Evolutionary conservation across 2,113 vertebrate species (phyloP).

Genomic region (Dolichallabes microphthalmus): DNA sequence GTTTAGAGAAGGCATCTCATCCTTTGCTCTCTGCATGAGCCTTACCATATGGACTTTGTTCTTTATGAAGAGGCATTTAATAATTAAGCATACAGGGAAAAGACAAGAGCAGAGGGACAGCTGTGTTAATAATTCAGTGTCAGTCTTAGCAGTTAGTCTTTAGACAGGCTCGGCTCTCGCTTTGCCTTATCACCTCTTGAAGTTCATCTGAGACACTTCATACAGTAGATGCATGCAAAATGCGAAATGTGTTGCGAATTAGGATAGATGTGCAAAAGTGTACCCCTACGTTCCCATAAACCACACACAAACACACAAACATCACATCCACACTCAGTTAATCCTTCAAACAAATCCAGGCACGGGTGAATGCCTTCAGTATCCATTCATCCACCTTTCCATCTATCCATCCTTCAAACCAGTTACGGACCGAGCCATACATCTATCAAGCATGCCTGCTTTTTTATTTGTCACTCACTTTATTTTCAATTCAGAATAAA

Average conservation of each 20-base stretch:
- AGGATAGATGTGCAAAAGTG: not conserved
- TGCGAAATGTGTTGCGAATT: not conserved
- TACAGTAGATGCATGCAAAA: conserved; percentile 48
- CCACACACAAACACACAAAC: not conserved
- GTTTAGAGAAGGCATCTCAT: conserved; percentile 56
- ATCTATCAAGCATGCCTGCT: not conserved
- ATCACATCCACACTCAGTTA: not conserved
- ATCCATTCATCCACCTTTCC: not conserved
- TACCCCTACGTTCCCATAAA: not conserved
- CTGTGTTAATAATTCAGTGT: conserved; percentile 73
- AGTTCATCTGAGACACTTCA: conserved; percentile 72
- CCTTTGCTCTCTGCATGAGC: conserved; percentile 65
- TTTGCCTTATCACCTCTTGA: conserved; percentile 62
- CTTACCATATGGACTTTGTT: conserved; percentile 65
- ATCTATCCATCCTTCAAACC: conserved; percentile 37
- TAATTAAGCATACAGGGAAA: conserved; percentile 70
- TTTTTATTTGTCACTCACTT: conserved; percentile 23
- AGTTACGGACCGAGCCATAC: conserved; percentile 4
- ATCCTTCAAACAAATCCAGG: not conserved
- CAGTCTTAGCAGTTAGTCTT: conserved; percentile 52
- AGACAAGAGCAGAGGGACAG: conserved; percentile 72
- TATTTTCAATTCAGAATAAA: conserved; percentile 8
- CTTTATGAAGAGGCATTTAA: conserved; percentile 65
- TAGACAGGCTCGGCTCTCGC: conserved; percentile 57
- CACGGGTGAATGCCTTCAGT: not conserved